Conservation (phyloP, 2,797 vertebrate species). For the Erpetoichthys calabaricus region DNA sequence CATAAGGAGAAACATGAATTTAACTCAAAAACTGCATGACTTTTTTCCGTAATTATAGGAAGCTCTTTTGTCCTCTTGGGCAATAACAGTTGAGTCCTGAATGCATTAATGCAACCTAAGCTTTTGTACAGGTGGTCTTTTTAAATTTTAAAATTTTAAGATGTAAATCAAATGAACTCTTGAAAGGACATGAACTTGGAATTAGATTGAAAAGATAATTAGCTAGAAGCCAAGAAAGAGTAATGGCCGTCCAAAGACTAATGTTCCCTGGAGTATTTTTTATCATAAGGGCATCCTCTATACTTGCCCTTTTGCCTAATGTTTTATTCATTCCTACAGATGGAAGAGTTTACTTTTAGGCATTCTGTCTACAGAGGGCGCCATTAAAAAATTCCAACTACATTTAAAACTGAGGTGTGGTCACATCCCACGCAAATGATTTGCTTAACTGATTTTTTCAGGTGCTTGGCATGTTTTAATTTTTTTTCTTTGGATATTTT, state of each 20-base stretch:
- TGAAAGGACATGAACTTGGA: not conserved
- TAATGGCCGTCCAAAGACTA: constrained; percentile 8
- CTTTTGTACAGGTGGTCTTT: not conserved
- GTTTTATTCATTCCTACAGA: constrained; percentile 48
- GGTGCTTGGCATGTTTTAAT: too few species aligned
- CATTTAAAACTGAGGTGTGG: constrained; percentile 3
- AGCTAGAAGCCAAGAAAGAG: not conserved
- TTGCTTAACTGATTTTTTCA: too few species aligned
- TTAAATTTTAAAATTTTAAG: constrained; percentile 2
- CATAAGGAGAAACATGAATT: not conserved
- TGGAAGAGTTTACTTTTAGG: constrained; percentile 30
- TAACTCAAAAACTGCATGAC: constrained; percentile 1
- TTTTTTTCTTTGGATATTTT: too few species aligned
- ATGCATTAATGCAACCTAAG: constrained; percentile 10
- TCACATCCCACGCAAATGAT: not conserved
- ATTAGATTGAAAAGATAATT: constrained; percentile 1
- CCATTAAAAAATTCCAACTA: constrained; percentile 21
- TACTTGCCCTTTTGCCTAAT: constrained; percentile 34
- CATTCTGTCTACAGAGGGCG: constrained; percentile 8
- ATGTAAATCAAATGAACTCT: constrained; percentile 1
- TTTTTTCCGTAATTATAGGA: constrained; percentile 10
- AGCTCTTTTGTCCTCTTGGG: constrained; percentile 1
- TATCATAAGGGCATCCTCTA: constrained; percentile 14
- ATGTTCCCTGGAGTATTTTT: constrained; percentile 23
- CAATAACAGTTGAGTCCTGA: constrained; percentile 7